These are phyloP conservation scores for Falcunculus frontatus DNA, from an alignment of 2,113 vertebrate species.

Conservation along the genomic window DNA sequence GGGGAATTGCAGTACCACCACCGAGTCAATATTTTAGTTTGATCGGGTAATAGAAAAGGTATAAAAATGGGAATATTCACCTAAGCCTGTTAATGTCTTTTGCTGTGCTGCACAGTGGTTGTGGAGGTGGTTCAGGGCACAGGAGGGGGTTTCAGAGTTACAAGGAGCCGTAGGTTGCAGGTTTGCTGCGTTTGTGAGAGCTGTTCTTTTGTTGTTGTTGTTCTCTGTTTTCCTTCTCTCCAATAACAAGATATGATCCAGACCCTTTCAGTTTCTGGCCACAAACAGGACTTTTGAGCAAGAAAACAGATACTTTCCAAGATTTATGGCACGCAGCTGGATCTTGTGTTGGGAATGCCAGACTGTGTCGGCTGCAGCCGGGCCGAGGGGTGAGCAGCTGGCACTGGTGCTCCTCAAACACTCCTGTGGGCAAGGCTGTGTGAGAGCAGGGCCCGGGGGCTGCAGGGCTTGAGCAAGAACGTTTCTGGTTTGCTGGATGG, in stretches of 20 bases:
- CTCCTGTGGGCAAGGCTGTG: background rate
- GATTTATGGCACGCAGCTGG: background rate
- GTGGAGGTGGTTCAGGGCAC: background rate
- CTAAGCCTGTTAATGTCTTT: background rate
- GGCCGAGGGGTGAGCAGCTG: background rate
- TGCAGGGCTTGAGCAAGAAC: background rate
- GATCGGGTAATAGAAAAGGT: background rate
- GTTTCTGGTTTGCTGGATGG: background rate
- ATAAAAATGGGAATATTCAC: background rate
- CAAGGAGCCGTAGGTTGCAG: background rate
- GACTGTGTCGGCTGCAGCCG: accelerated
- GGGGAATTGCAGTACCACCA: background rate
- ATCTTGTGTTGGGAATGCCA: background rate
- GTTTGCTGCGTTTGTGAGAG: background rate
- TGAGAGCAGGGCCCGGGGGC: background rate
- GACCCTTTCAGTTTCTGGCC: background rate
- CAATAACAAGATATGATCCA: background rate
- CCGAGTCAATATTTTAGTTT: background rate
- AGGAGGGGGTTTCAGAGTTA: background rate
- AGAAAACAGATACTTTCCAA: background rate
- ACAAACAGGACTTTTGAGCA: background rate
- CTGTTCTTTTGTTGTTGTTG: background rate
- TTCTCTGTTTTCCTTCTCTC: background rate
- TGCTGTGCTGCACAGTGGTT: background rate
- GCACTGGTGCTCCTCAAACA: background rate